phyloP scores from a whole-genome alignment of 2,888 invertebrate genomes.

The Adelphocoris suturalis region DNA sequence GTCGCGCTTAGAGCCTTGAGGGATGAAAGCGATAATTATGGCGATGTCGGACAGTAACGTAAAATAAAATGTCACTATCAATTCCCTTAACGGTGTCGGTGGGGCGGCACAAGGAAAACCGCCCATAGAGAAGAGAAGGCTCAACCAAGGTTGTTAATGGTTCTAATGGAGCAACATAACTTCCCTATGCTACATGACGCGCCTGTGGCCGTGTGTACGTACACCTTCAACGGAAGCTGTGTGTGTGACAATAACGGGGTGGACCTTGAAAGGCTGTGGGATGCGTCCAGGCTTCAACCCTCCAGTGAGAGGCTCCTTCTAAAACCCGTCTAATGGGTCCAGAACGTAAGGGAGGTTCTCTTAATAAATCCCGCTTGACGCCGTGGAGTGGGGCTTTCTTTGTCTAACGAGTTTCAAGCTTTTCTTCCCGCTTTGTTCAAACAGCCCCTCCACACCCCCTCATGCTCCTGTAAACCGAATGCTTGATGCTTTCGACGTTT shows the following conservation, averaged over 20 bases:
- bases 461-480: neutral
- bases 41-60: neutral
- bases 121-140: neutral
- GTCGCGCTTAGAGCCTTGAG: no score
- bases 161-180: constrained; percentile 1
- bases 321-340: constrained; percentile 34
- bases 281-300: neutral
- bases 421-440: neutral
- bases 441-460: neutral
- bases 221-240: neutral
- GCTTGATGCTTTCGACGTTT: neutral
- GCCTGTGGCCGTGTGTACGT: neutral
- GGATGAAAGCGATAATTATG: neutral
- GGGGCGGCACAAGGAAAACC: neutral
- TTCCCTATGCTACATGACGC: neutral
- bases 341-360: constrained; percentile 15
- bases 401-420: constrained; percentile 29
- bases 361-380: constrained; percentile 32
- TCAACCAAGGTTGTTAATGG: constrained; percentile 13
- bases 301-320: neutral
- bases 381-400: neutral
- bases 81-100: neutral
- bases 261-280: neutral
- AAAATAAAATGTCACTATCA: constrained; percentile 14
- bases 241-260: neutral